Percentiles rank a stretch among this genome's conserved stretches.
Conservation (phyloP, 2,113 vertebrate genomes). For the Psilopogon haemacephalus region DNA sequence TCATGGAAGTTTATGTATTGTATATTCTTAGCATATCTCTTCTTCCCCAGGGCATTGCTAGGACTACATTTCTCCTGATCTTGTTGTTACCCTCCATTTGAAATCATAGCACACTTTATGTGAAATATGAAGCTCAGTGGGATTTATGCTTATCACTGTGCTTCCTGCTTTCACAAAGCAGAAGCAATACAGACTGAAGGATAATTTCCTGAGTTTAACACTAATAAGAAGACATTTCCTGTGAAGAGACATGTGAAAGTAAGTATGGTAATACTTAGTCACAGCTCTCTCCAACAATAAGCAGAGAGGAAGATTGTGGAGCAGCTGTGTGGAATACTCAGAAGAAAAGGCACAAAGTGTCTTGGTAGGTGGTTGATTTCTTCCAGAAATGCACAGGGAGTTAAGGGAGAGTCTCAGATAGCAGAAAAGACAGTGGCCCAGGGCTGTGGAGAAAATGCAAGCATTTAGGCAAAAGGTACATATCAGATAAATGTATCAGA, state of each 20-base stretch:
- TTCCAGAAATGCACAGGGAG: neutral
- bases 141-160: neutral
- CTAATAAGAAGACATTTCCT: neutral
- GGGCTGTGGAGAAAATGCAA: neutral
- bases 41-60: neutral
- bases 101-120: neutral
- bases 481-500: neutral
- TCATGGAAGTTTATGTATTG: neutral
- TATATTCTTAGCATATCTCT: neutral
- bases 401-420: neutral
- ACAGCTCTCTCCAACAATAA: neutral
- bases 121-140: neutral
- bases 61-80: neutral
- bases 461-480: neutral
- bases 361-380: neutral
- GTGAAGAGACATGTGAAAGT: neutral
- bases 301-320: neutral
- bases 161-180: conserved; percentile 13
- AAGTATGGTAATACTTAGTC: neutral
- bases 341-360: neutral
- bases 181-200: neutral
- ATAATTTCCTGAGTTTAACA: neutral
- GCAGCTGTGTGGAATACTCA: neutral
- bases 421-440: neutral
- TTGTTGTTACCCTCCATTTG: neutral